Base-by-base conservation (phyloP, 2,113 vertebrate species). In the Chaetops frenatus region DNA sequence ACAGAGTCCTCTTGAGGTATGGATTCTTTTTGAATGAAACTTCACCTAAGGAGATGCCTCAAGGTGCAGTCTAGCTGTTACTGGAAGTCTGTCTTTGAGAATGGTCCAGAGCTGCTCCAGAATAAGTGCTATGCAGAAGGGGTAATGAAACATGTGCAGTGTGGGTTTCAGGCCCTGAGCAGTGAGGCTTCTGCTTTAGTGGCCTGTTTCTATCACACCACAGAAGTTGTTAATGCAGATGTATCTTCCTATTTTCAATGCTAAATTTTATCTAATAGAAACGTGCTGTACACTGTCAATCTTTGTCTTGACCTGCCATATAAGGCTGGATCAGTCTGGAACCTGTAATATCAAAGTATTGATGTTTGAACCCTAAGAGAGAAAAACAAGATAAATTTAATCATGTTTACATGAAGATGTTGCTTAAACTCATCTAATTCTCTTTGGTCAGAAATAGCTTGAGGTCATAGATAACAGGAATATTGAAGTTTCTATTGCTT, bases 111-210 rank as follows among this genome's bases (percentile, higher is more conserved):
- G 35, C 17, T 58, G 29, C n/a, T 81, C 16, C 51, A 65, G 24
- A 33, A 36, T 11, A 56, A 69, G 6, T 0, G 0, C 24, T 16
- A 1, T n/a, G 11, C 25, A 12, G 1, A 9, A 58, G 5, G 9
- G 3, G 5, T 15, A 25, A 36, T 18, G 28, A 65, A 88, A 88
- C 2, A 6, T 2, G 0, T 38, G 22, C 29, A 15, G 7, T 19
- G 24, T 61, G 61, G 29, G 19, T 71, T 31, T 60, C 57, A 80
- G 40, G 10, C 15, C 24, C 7, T 16, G 10, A 62, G 14, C 35
- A 79, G 4, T 0, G 0, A 67, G 9, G 27, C 10, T 10, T 53
- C 38, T 64, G 9, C 25, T 88, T 10, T 54, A 18, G 22, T 35
- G 33, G 11, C 2, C 23, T 45, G 25, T 10, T 79, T 38, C 12